Evolutionary conservation across 2,888 invertebrate genomes (phyloP).

Genomic region (Coelogynopora nodosa): DNA sequence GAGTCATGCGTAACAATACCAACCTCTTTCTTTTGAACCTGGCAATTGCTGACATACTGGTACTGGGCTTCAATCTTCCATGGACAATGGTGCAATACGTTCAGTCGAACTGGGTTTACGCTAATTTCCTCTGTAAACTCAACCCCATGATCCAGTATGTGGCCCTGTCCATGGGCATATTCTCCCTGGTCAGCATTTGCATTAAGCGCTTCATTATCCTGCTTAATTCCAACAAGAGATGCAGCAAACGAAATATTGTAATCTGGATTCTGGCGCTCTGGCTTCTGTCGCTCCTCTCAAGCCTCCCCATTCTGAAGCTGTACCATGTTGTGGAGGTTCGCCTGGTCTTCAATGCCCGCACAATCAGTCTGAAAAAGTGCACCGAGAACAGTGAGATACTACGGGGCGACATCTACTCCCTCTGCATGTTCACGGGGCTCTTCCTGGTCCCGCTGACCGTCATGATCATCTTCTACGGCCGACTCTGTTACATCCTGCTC

Average conservation of each 20-base stretch:
- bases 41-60: no score
- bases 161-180: constrained; percentile 73
- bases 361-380: constrained; percentile 44
- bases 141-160: constrained; percentile 53
- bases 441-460: constrained; percentile 56
- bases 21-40: no score
- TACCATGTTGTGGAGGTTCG: constrained; percentile 16
- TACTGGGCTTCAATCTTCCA: no score
- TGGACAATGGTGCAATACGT: no score
- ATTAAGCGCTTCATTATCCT: constrained; percentile 74
- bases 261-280: constrained; percentile 39
- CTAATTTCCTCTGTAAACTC: constrained; percentile 55
- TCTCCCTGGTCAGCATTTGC: constrained; percentile 72
- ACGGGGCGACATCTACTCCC: constrained; percentile 15
- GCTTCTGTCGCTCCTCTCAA: constrained; percentile 38
- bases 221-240: constrained; percentile 65
- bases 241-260: constrained; percentile 47
- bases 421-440: constrained; percentile 49
- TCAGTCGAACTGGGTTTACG: constrained; percentile 66
- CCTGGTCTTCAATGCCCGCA: background rate
- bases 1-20: no score
- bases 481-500: no score
- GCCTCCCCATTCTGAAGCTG: constrained; percentile 45
- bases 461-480: constrained; percentile 68
- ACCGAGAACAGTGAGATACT: constrained; percentile 45